Evolutionary conservation across 1,140 invertebrate species (phyloP).

Genomic region (Apis dorsata): DNA sequence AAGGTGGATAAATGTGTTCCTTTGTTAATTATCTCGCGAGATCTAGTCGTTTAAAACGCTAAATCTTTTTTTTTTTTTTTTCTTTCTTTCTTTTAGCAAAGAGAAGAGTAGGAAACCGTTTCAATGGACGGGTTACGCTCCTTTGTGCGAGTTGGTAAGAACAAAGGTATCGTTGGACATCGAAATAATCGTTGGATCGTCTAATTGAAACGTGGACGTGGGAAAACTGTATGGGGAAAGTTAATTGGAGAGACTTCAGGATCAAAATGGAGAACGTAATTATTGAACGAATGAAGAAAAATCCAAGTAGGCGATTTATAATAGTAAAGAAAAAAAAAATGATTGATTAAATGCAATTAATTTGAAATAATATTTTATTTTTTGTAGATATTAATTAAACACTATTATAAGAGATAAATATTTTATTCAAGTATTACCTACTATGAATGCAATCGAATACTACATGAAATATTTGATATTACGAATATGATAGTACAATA

Average conservation of each 20-base stretch:
- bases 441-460: too few species aligned
- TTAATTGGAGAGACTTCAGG: slow-evolving; percentile 40
- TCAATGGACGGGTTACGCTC: not conserved
- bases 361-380: too few species aligned
- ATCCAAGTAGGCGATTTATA: not conserved
- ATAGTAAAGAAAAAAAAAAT: too few species aligned
- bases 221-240: not conserved
- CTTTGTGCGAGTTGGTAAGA: slow-evolving; percentile 1
- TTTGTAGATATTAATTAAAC: too few species aligned
- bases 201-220: slow-evolving; percentile 38
- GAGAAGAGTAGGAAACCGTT: not conserved
- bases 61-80: not conserved
- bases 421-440: too few species aligned
- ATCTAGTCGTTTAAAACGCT: not conserved
- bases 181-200: slow-evolving; percentile 37
- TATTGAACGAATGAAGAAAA: slow-evolving; percentile 2
- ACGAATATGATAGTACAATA: too few species aligned
- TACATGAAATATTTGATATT: too few species aligned
- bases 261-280: slow-evolving; percentile 18
- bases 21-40: not conserved
- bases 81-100: not conserved
- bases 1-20: not conserved
- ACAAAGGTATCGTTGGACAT: slow-evolving; percentile 33
- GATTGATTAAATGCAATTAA: too few species aligned
- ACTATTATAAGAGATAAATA: too few species aligned